Conservation (phyloP, 2,113 vertebrate species). For the Tringa solitaria region DNA sequence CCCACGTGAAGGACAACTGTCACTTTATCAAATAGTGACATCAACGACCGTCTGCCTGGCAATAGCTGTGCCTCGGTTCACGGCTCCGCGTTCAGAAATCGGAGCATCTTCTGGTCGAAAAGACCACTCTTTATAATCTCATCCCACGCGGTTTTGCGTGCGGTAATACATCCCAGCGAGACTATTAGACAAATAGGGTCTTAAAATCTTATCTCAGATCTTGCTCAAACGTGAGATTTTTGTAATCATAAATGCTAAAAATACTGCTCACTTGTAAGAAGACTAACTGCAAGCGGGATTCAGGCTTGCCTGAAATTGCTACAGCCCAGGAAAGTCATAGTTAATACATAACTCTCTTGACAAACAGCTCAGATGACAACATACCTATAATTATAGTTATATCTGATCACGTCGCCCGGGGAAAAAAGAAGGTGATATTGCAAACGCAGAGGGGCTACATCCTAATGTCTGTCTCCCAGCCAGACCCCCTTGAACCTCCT, state of each 20-base stretch:
- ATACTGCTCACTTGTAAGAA: not conserved
- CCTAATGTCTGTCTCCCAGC: not conserved
- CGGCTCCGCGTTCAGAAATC: not conserved
- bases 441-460: not conserved
- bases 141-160: not conserved
- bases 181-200: slow-evolving; percentile 41
- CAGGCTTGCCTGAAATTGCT: not conserved
- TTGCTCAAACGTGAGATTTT: slow-evolving; percentile 37
- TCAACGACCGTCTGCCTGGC: not conserved
- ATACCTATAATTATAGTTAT: slow-evolving; percentile 34
- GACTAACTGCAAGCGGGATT: not conserved
- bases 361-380: slow-evolving; percentile 34
- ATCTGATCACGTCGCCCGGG: not conserved
- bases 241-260: slow-evolving; percentile 57
- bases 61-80: not conserved
- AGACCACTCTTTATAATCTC: slow-evolving; percentile 5
- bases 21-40: slow-evolving; percentile 29
- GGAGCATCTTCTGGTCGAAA: not conserved
- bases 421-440: slow-evolving; percentile 1
- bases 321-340: not conserved
- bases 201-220: slow-evolving; percentile 52
- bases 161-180: slow-evolving; percentile 24
- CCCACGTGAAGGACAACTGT: slow-evolving; percentile 10
- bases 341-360: slow-evolving; percentile 20
- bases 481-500: not conserved